Percentiles rank a stretch among this genome's conserved stretches.
These are phyloP conservation scores for Apamea crenata DNA, from an alignment of 2,888 invertebrate species.

Conservation along the genomic window DNA sequence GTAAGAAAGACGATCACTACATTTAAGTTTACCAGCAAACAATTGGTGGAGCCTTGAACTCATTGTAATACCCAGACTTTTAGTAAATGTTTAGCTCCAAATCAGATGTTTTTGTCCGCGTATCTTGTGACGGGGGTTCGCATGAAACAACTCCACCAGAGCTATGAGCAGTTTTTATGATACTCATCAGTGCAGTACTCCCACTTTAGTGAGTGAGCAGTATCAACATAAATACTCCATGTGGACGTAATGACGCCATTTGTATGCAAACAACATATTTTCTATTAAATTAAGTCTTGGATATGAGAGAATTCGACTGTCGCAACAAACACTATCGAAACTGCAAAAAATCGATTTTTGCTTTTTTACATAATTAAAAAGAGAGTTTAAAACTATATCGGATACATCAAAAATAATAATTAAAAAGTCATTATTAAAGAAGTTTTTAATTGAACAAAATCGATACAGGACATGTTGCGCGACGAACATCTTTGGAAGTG, in stretches of 20 bases:
- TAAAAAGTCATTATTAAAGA: too few species aligned
- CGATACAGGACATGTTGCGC: too few species aligned
- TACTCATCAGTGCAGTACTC: background rate
- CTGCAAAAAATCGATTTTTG: too few species aligned
- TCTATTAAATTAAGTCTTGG: background rate
- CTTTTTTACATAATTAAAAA: too few species aligned
- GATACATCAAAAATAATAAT: too few species aligned
- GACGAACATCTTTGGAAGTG: too few species aligned
- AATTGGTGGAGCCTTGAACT: background rate
- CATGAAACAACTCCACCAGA: background rate
- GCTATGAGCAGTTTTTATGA: background rate
- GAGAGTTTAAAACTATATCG: too few species aligned
- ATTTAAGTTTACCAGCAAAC: background rate
- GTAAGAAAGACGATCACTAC: background rate
- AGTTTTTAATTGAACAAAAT: too few species aligned
- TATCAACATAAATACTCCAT: background rate
- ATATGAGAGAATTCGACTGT: background rate
- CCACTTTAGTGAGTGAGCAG: background rate
- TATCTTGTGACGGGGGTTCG: background rate
- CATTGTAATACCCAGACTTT: background rate
- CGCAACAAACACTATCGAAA: too few species aligned
- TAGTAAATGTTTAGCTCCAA: background rate
- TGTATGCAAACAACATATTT: conserved; percentile 6
- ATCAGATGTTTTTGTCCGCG: too few species aligned
- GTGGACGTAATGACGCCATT: background rate